Evolutionary conservation across 2,888 invertebrate species (phyloP), one percentile per base, ranked within the genome.

Genomic region (Noctua janthina): DNA sequence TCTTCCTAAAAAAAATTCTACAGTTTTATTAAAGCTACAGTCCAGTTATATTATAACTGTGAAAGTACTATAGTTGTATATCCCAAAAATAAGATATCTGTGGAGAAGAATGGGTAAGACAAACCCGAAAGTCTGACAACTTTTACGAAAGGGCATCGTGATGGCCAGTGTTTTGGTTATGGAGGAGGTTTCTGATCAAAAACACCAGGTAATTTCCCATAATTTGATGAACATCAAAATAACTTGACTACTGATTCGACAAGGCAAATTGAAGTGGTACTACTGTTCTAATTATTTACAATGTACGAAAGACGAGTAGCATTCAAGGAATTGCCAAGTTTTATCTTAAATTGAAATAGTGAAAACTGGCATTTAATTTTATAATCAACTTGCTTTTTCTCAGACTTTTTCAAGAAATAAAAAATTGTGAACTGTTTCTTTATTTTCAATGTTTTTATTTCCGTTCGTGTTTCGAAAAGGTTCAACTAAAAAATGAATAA

Each of bases 261-360:
- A 39, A 64, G 10, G 35, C 4, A 20, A 35, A 64, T 68, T 15
- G 68, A 15, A 46, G 46, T n/a, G 15, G n/a, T n/a, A 29, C 67
- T 88, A 62, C 86, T 89, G 76, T 43, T 20, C 0, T 8, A n/a
- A 7, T 17, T 8, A 17, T 79, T n/a, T 69, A 39, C 11, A 29
- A 11, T 59, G 39, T 7, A 23, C n/a, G 20, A 43, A 64, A 75
- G 76, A 69, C 70, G 71, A 70, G 54, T 43, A 76, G 76, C 77
- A 75, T 88, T 89, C 76, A 82, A 56, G 59, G 43, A 88, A 88
- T 78, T 82, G 76, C 88, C 73, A 83, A 89, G 87, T 88, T 84
- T 89, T 86, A 88, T 88, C 87, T 88, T 74, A 87, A 88, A 81
- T 83, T 78, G 85, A 82, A 84, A 87, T 78, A 81, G 83, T 77